phyloP scores from a whole-genome alignment of 2,797 vertebrate species.

The Naso thynnoides region DNA sequence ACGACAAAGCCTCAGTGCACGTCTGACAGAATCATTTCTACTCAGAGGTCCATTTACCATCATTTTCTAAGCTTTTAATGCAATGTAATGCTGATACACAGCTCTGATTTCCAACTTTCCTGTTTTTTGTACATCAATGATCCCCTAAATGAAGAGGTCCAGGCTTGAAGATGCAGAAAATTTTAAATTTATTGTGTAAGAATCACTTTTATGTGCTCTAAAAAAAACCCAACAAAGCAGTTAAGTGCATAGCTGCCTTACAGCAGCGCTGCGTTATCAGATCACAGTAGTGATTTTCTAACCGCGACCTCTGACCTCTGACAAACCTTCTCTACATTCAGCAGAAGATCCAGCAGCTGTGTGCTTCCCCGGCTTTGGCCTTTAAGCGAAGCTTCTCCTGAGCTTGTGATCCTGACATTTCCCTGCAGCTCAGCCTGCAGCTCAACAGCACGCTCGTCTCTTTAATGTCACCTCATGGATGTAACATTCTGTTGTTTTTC shows the following conservation, averaged over 20 bases:
- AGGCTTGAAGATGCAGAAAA: too few species aligned
- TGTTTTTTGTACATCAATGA: too few species aligned
- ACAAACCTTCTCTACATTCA: not conserved
- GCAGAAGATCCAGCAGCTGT: not conserved
- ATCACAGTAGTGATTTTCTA: constrained; percentile 2
- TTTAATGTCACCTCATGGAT: constrained; percentile 50
- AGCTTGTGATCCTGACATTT: constrained; percentile 62
- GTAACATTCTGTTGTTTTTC: constrained; percentile 1
- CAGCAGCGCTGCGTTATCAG: not conserved
- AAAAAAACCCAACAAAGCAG: too few species aligned
- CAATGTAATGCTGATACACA: too few species aligned
- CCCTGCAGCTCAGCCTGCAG: constrained; percentile 38
- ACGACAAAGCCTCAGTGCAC: too few species aligned
- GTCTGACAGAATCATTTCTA: too few species aligned
- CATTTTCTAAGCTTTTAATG: too few species aligned
- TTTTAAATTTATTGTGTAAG: too few species aligned
- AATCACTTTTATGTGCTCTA: too few species aligned
- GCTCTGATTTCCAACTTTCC: too few species aligned
- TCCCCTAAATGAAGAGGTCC: too few species aligned
- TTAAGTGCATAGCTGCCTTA: not conserved
- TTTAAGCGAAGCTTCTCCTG: constrained; percentile 19
- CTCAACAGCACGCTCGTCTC: constrained; percentile 24
- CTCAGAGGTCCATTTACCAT: too few species aligned
- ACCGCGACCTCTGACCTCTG: constrained; percentile 31
- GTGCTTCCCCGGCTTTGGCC: not conserved